Conservation (phyloP, 2,888 invertebrate genomes). For the Anarsia innoxiella region DNA sequence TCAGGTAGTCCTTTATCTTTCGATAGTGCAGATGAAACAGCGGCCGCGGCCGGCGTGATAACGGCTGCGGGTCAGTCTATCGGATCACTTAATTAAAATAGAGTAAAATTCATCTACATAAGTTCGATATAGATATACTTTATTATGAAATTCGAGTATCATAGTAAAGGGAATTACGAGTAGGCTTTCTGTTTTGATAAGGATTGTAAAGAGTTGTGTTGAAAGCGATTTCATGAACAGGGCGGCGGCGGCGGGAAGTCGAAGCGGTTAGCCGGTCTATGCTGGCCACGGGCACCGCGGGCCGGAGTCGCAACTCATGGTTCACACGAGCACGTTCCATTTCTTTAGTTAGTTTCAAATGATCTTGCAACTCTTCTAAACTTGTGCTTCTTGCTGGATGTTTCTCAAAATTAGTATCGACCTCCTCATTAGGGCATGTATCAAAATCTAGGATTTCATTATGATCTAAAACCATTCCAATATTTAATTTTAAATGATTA, state of each 20-base stretch:
- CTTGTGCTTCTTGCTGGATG: conserved; percentile 38
- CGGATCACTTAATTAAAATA: too few species aligned
- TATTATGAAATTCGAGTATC: too few species aligned
- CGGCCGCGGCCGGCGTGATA: too few species aligned
- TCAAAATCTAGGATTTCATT: conserved; percentile 66
- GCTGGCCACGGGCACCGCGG: conserved; percentile 30
- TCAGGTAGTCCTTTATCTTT: too few species aligned
- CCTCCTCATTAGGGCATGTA: conserved; percentile 31
- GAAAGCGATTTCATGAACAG: too few species aligned
- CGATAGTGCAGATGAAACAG: too few species aligned
- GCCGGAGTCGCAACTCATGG: conserved; percentile 39
- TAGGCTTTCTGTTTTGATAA: too few species aligned
- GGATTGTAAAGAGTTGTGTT: too few species aligned
- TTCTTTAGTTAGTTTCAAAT: conserved; percentile 33
- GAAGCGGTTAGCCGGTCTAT: conserved; percentile 38
- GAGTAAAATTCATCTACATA: too few species aligned
- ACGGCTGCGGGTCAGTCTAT: too few species aligned
- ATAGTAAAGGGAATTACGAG: too few species aligned
- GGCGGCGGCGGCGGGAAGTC: conserved; percentile 35
- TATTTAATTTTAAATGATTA: conserved; percentile 55
- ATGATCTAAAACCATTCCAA: conserved; percentile 68
- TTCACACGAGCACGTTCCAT: conserved; percentile 37
- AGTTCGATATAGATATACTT: too few species aligned
- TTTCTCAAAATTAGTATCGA: conserved; percentile 32
- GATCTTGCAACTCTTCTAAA: not conserved